Conservation (phyloP, 2,888 invertebrate species). For the Anodontia alba region DNA sequence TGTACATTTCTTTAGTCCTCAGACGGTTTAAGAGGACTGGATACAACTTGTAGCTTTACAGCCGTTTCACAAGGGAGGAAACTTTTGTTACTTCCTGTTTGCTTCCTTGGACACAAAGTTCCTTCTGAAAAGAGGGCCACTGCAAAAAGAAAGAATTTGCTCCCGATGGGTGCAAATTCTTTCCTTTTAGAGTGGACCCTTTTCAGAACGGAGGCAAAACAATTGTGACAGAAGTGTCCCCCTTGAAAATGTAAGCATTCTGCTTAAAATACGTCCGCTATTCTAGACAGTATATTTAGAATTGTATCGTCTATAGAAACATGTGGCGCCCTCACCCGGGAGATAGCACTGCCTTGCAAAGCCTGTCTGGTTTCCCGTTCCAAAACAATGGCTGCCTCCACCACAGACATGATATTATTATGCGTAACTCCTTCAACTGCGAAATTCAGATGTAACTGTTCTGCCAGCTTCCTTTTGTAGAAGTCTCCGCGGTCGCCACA, state of each 20-base stretch:
- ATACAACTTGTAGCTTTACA: no score
- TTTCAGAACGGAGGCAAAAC: no score
- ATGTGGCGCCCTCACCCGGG: constrained; percentile 63
- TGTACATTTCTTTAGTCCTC: no score
- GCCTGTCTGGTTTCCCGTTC: constrained; percentile 68
- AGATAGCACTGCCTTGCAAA: constrained; percentile 58
- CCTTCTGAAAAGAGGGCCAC: no score
- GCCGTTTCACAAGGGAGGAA: no score
- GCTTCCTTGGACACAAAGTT: no score
- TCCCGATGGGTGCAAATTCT: no score
- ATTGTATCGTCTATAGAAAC: constrained; percentile 74
- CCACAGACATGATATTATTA: constrained; percentile 70
- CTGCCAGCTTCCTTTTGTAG: constrained; percentile 78
- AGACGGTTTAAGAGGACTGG: no score
- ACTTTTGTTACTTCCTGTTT: no score
- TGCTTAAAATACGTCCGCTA: constrained; percentile 71
- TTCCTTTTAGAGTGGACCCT: no score
- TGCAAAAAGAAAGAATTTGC: no score
- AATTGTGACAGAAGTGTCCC: no score
- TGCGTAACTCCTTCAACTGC: constrained; percentile 76
- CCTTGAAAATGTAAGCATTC: neutral
- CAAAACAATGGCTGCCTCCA: constrained; percentile 71
- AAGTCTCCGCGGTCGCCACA: constrained; percentile 80
- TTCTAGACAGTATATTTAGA: constrained; percentile 74
- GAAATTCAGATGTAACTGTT: constrained; percentile 76